A percentile compares a stretch with the other conserved stretches of the same genome.
phyloP scores from a whole-genome alignment of 2,113 vertebrate species.

The Ictalurus punctatus region DNA sequence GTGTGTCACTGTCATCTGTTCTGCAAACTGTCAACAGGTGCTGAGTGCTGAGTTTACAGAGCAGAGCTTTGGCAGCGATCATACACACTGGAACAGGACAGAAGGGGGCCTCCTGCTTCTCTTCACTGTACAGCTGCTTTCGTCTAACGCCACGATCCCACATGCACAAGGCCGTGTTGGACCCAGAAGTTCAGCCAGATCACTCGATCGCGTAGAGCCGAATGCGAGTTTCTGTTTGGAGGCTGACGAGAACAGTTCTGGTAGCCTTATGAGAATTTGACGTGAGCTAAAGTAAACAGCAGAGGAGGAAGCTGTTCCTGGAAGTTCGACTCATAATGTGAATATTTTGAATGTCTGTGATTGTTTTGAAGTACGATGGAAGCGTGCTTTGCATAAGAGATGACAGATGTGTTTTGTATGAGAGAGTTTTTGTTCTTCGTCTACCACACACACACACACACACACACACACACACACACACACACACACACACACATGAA shows the following conservation, averaged over 20 bases:
- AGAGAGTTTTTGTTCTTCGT: background rate
- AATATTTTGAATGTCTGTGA: background rate
- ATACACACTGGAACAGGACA: constrained; percentile 42
- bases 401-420: background rate
- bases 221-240: constrained; percentile 13
- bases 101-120: constrained; percentile 32
- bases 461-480: background rate
- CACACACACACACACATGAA: background rate
- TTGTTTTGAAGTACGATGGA: background rate
- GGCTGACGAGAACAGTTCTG: background rate
- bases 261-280: background rate
- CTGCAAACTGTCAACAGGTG: constrained; percentile 54
- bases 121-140: constrained; percentile 51
- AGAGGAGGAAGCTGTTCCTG: background rate
- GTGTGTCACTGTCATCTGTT: constrained; percentile 17
- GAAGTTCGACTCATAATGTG: background rate
- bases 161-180: background rate
- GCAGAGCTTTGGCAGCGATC: constrained; percentile 56
- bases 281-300: background rate
- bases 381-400: background rate
- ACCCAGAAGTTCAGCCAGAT: constrained; percentile 44
- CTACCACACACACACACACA: background rate
- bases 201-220: constrained; percentile 37
- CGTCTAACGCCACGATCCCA: background rate
- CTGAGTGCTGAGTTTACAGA: constrained; percentile 48